Conservation (phyloP, 2,113 vertebrate species). For the Apaloderma vittatum region DNA sequence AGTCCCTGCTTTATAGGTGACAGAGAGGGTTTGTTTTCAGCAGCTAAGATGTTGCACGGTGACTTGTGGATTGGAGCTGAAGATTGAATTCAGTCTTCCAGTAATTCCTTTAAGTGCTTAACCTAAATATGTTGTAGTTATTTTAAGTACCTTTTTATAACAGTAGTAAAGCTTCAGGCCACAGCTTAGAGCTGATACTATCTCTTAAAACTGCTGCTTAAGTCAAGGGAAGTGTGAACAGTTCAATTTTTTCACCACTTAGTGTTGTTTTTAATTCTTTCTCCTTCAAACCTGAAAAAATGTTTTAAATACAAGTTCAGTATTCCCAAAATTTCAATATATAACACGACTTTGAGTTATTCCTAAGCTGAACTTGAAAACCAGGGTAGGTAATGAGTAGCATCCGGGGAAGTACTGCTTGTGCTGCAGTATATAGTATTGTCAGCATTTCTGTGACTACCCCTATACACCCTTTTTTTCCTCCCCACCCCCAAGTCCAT, state of each 20-base stretch:
- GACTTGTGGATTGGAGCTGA: slow-evolving; percentile 20
- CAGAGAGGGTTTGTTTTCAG: not conserved
- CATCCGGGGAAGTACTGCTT: not conserved
- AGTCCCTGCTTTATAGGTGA: not conserved
- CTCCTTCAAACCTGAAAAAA: not conserved
- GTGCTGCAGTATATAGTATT: not conserved
- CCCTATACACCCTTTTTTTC: too few relatives aligned
- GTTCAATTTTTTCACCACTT: not conserved
- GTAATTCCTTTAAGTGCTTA: slow-evolving; percentile 72
- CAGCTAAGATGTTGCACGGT: not conserved
- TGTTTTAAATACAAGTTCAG: not conserved
- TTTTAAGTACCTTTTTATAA: slow-evolving; percentile 65
- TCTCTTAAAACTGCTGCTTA: not conserved
- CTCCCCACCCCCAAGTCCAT: not conserved
- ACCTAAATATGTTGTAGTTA: slow-evolving; percentile 68
- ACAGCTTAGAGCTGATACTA: not conserved
- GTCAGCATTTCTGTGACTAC: not conserved
- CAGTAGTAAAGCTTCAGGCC: slow-evolving; percentile 49
- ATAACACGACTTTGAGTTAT: not conserved
- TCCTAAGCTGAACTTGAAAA: not conserved
- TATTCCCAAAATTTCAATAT: not conserved
- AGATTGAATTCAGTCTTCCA: slow-evolving; percentile 50
- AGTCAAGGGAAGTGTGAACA: not conserved
- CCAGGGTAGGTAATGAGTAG: not conserved
- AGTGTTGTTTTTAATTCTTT: not conserved